Base-by-base conservation (phyloP, 2,113 vertebrate genomes). In the Setophaga kirtlandii region DNA sequence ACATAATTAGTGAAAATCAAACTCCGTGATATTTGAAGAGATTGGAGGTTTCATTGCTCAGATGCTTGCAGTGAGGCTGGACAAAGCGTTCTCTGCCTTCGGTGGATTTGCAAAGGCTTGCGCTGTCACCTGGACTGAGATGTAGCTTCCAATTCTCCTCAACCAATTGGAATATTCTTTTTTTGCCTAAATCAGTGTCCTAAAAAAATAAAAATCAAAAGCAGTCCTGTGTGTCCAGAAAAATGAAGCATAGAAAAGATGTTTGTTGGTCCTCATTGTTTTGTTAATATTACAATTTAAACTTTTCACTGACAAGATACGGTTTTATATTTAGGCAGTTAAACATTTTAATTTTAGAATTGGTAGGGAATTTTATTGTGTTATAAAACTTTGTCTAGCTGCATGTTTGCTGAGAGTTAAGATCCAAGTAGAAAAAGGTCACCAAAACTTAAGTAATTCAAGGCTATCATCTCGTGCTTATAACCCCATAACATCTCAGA, bases 371-470 rank as follows among this genome's bases (percentile, higher is more conserved):
- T 93, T 97, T 97, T 97, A 97, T 93, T 94, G 67, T 55, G 27
- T 78, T 81, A 93, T 96, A 96, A 97, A 97, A 60, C 37, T 96
- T 95, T 87, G 50, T 62, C 37, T 39, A 28, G 25, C 59, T 97
- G 89, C 39, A 39, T 64, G 56, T 97, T 97, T 97, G 85, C 86
- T 87, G 53, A 94, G 80, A 92, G 77, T 93, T 89, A 88, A 90
- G 24, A 96, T 96, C 76, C 80, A 97, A 97, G 95, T 89, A 97
- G 94, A 52, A 84, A 96, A 97, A 82, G 94, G 95, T 98, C 96
- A 97, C 96, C 94, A 96, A 97, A 98, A 97, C 78, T 62, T 83
- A 73, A 94, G 94, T 94, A 96, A 97, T 98, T 98, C 95, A 97
- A 95, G 90, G 95, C 92, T 91, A 96, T 91, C 64, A 65, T 95